Base-by-base conservation (phyloP, 2,797 vertebrate species). In the Cirrhinus molitorella region DNA sequence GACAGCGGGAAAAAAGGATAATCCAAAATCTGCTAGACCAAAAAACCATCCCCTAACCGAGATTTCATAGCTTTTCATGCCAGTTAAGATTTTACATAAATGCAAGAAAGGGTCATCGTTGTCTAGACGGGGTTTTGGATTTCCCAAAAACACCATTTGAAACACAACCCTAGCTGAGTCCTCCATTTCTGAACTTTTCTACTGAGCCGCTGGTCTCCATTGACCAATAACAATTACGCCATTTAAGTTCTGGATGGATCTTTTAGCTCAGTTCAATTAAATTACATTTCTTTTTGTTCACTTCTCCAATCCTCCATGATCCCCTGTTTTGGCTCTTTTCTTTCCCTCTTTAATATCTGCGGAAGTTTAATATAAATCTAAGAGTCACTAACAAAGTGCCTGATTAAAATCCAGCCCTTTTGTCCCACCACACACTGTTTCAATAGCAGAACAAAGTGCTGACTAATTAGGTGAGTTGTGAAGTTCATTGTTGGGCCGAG, bases 401-500 rank as follows among this genome's bases (percentile, higher is more conserved):
- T 57, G 53, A 77, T 81, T 77, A 79, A 82, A 78, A 61, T 55
- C 49, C 55, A 53, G 53, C 31, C 3, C 21, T 65, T 53, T 17
- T 67, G 34, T 80, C 5, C 40, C 75, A 73, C 37, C 66, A 47
- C 80, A 57, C 71, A 59, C 51, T 3, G 70, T 51, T 79, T 51
- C 47, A 79, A 70, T 57, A 70, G 65, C 71, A 25, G 49, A 53
- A 80, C 79, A 84, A 76, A 80, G 75, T 67, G 74, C 65, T 55
- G 63, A 51, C 57, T 88, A 86, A 86, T 85, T 85, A 78, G 79
- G 21, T 34, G 49, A 83, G 66, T 49, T 66, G 68, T 73, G 23
- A 45, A 43, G 34, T 73, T 79, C 53, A 74, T 90, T 88, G 88
- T 92, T 89, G 91, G 85, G 81, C 88, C 63, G 80, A 37, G 61